Conservation (phyloP, 2,113 vertebrate genomes). For the Zosterops pallidus region DNA sequence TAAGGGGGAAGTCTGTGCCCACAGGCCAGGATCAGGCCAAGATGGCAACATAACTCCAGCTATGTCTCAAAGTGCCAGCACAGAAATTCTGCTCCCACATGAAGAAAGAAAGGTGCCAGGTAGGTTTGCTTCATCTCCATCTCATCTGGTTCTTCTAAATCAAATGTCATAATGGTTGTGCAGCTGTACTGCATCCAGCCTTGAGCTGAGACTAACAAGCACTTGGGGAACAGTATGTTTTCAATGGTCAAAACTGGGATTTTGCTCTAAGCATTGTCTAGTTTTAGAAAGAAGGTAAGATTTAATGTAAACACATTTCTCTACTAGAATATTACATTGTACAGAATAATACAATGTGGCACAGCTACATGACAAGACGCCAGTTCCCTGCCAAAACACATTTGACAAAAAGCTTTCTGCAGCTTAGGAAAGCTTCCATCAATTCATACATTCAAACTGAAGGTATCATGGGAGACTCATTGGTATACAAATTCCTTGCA, state of each 20-base stretch:
- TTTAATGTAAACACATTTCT: background rate
- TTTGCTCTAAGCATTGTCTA: background rate
- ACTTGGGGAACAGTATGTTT: background rate
- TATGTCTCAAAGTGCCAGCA: too few species aligned
- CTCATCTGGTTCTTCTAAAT: background rate
- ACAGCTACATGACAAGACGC: background rate
- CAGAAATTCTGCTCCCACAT: too few species aligned
- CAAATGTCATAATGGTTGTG: background rate
- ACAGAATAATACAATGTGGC: background rate
- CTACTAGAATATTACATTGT: background rate
- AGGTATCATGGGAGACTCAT: conserved; percentile 9
- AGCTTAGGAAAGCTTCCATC: conserved; percentile 3
- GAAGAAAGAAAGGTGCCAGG: background rate
- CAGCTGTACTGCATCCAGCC: background rate
- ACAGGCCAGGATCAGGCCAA: rapidly evolving
- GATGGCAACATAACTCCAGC: background rate
- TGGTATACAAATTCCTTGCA: conserved; percentile 52
- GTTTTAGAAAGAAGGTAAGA: background rate
- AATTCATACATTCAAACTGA: conserved; percentile 20
- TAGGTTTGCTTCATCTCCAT: background rate
- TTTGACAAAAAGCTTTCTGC: conserved; percentile 38
- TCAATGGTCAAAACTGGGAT: background rate
- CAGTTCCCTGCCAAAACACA: background rate
- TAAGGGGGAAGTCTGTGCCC: rapidly evolving
- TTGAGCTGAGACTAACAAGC: background rate